A percentile compares a stretch with the other conserved stretches of the same genome.
Evolutionary conservation across 2,888 invertebrate genomes (phyloP).

Genomic region (Tipula confusa): DNA sequence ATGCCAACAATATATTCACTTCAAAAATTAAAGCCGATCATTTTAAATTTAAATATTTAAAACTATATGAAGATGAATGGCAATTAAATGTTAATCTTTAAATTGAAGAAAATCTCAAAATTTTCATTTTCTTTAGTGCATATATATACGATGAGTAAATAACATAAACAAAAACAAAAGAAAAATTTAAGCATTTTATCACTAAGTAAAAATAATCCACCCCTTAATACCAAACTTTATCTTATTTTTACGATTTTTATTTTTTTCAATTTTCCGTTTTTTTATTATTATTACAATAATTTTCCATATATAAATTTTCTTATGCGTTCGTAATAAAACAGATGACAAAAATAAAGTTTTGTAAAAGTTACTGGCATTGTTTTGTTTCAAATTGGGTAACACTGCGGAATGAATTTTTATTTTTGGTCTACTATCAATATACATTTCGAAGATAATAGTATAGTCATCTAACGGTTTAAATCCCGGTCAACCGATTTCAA

Average conservation of each 20-base stretch:
- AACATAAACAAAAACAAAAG: background rate
- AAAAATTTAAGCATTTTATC: background rate
- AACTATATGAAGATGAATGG: no score
- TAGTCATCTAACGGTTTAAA: no score
- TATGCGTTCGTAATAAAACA: background rate
- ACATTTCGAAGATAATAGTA: no score
- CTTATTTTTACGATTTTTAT: background rate
- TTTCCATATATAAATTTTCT: background rate
- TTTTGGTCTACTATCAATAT: no score
- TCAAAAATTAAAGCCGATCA: no score
- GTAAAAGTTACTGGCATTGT: background rate
- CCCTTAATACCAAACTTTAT: background rate
- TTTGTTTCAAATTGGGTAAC: background rate
- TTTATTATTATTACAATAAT: constrained; percentile 12
- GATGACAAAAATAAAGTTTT: background rate
- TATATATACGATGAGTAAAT: no score
- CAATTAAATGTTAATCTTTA: no score
- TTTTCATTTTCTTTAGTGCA: no score
- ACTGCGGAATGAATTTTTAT: background rate
- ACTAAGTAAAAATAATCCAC: background rate
- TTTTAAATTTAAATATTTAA: no score
- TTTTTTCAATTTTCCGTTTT: background rate
- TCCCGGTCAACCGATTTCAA: no score
- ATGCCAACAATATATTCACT: no score
- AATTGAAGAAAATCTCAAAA: no score